These are phyloP conservation scores for Drosophila subobscura DNA, from an alignment of 1,140 invertebrate species.

Conservation along the genomic window DNA sequence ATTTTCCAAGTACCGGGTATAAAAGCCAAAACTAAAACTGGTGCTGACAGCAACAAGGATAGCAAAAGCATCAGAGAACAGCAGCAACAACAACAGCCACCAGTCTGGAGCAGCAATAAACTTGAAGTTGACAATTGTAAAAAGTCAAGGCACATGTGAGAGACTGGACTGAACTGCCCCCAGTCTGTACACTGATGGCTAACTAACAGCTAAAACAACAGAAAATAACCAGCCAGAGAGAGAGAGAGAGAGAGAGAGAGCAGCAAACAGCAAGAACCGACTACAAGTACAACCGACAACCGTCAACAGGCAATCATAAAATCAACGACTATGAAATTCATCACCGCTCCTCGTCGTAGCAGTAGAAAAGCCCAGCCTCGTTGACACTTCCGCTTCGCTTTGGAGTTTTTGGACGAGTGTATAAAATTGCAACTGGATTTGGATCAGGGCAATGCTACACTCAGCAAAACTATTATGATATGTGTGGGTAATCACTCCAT, in stretches of 20 bases:
- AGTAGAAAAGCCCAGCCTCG: slow-evolving; percentile 68
- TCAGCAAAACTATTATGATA: not conserved
- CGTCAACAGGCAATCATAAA: slow-evolving; percentile 77
- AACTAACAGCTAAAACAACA: too few relatives aligned
- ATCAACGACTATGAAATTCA: slow-evolving; percentile 83
- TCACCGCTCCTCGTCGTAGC: slow-evolving; percentile 46
- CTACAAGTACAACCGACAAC: slow-evolving; percentile 16
- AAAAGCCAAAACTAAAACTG: slow-evolving; percentile 43
- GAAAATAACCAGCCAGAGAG: not conserved
- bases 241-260: slow-evolving; percentile 1
- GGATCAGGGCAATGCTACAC: slow-evolving; percentile 41
- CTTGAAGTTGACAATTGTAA: slow-evolving; percentile 75
- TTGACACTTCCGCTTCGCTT: slow-evolving; percentile 66
- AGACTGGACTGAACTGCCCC: slow-evolving; percentile 11
- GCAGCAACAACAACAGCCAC: slow-evolving; percentile 8
- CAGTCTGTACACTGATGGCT: not conserved
- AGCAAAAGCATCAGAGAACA: slow-evolving; percentile 25
- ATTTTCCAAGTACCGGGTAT: too few relatives aligned
- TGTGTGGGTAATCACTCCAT: too few relatives aligned
- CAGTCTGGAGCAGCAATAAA: slow-evolving; percentile 55
- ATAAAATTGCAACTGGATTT: slow-evolving; percentile 62
- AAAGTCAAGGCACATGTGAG: slow-evolving; percentile 56
- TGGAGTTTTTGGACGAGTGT: slow-evolving; percentile 46
- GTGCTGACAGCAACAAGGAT: slow-evolving; percentile 63
- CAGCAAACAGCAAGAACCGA: slow-evolving; percentile 28